phyloP scores from a whole-genome alignment of 1,140 invertebrate genomes.

The Plectrocnemia conspersa region DNA sequence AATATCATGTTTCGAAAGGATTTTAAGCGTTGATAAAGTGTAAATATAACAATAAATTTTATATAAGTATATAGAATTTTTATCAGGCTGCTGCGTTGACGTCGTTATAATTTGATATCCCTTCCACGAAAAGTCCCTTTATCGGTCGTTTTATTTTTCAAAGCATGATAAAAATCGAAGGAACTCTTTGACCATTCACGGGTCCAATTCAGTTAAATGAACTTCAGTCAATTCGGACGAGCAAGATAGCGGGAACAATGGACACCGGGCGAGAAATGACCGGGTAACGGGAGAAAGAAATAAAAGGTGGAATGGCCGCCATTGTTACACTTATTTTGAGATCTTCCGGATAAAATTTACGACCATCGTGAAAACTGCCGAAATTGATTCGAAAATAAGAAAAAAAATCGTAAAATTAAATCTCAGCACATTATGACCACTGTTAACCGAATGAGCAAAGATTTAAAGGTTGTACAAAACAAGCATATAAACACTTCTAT shows the following conservation, averaged over 20 bases:
- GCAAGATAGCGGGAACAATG: conserved; percentile 15
- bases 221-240: conserved; percentile 13
- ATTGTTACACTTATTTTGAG: conserved; percentile 15
- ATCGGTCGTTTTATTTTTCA: neutral
- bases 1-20: too few relatives aligned
- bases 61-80: too few relatives aligned
- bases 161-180: conserved; percentile 1
- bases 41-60: too few relatives aligned
- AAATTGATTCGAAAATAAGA: conserved; percentile 21
- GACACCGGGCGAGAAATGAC: conserved; percentile 5
- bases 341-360: conserved; percentile 16
- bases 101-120: too few relatives aligned
- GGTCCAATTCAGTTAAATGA: conserved; percentile 7
- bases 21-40: too few relatives aligned
- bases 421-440: too few relatives aligned
- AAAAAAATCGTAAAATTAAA: too few relatives aligned
- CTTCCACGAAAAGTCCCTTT: too few relatives aligned
- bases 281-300: neutral
- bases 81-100: too few relatives aligned
- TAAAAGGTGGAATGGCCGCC: conserved; percentile 17
- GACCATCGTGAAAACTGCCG: conserved; percentile 11
- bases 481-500: too few relatives aligned
- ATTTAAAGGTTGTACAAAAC: too few relatives aligned
- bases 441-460: too few relatives aligned
- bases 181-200: conserved; percentile 16